These are phyloP conservation scores for Lucifuga dentata DNA, from an alignment of 2,113 vertebrate species.

Conservation along the genomic window DNA sequence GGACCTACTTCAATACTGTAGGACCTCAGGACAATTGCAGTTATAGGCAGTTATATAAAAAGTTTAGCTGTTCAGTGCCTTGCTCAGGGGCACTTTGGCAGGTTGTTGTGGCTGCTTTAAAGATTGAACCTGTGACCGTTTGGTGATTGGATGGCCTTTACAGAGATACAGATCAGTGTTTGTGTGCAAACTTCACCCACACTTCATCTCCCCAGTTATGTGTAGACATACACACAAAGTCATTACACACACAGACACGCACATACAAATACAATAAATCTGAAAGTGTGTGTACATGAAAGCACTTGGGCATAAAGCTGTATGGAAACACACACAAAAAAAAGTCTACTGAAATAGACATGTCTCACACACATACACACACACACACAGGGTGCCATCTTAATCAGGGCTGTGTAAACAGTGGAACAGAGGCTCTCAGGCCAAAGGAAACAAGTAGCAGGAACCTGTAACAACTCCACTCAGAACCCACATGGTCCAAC, in stretches of 20 bases:
- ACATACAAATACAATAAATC: conserved; percentile 12
- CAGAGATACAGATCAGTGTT: conserved; percentile 38
- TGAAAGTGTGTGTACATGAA: conserved; percentile 11
- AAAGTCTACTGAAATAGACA: conserved; percentile 9
- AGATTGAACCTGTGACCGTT: neutral
- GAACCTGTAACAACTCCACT: conserved; percentile 25
- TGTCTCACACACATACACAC: neutral
- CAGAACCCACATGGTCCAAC: conserved; percentile 10
- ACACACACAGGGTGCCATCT: neutral
- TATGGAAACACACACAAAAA: neutral
- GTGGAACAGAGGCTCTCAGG: conserved; percentile 7
- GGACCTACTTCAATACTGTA: too few species aligned
- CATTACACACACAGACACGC: neutral
- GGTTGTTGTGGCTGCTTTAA: neutral
- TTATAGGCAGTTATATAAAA: neutral
- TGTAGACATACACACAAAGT: conserved; percentile 28
- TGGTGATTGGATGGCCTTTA: neutral
- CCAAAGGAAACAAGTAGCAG: conserved; percentile 28
- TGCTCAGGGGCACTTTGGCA: neutral
- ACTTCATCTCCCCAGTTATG: conserved; percentile 21
- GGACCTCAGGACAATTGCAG: too few species aligned
- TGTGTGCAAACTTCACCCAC: conserved; percentile 35
- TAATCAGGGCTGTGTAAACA: conserved; percentile 35
- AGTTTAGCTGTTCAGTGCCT: neutral
- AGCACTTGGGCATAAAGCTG: neutral